Conservation (phyloP, 2,113 vertebrate species). For the cattle (Bos taurus) region ARS-UCD2.0 NC_037337.1:43706001-43706500, state of each 20-base stretch:
- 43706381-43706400: conserved; percentile 12
- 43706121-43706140: background rate
- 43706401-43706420: background rate
- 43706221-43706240: background rate
- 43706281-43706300: background rate
- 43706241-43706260: background rate
- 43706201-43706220: background rate
- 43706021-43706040: background rate
- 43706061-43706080: background rate
- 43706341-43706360: background rate
- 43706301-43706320: background rate
- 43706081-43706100: background rate
- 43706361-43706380: background rate
- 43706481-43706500: background rate
- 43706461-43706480: background rate
- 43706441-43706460: background rate
- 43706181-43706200: background rate
- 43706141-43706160: background rate
- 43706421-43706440: background rate
- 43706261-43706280: background rate
- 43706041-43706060: background rate
- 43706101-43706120: background rate
- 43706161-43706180: background rate
- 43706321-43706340: background rate
- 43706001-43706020: background rate